Evolutionary conservation across 2,113 vertebrate species (phyloP), one percentile per base, ranked within the genome.

Genomic region (Alethe castanea): DNA sequence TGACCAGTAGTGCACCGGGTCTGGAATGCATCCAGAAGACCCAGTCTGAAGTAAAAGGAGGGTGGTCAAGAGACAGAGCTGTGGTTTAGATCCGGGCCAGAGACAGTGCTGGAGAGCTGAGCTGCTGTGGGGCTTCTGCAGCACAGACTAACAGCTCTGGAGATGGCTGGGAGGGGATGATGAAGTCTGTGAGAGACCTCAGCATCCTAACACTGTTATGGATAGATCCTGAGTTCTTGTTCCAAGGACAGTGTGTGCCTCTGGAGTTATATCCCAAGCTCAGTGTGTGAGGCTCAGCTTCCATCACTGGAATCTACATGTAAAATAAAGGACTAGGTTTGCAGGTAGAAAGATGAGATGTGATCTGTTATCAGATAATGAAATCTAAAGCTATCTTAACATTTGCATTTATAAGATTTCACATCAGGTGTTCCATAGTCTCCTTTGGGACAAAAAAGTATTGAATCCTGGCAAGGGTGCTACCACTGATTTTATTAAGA

Each of bases 281-380:
- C 8, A 28, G 9, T 47, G 35, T 28, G 18, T 8, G 6, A 33
- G 24, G 8, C 11, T 92, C 19, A 81, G 8, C 25, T 84, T 70
- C 52, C 17, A 31, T 33, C 73, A 44, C 19, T 62, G 26, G 14
- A 90, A 83, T 88, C 26, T 74, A 29, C 22, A 44, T 60, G 44
- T 35, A 20, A 88, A 73, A 84, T 78, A 84, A 62, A 54, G 7
- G 28, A 33, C 20, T 45, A 57, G 5, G 14, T 59, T 80, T 93
- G 35, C 64, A 78, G 17, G 25, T 50, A 62, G 56, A 71, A 90
- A 80, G 50, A 83, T 56, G 52, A 92, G 50, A 90, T 72, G 47
- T 59, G 19, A 74, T 88, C 64, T 78, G 7, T 65, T 93, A 93
- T 91, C 72, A 95, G 72, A 81, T 84, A 94, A 92, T 92, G 56